Evolutionary conservation across 2,113 vertebrate genomes (phyloP).

Genomic region (Hymenochirus boettgeri): DNA sequence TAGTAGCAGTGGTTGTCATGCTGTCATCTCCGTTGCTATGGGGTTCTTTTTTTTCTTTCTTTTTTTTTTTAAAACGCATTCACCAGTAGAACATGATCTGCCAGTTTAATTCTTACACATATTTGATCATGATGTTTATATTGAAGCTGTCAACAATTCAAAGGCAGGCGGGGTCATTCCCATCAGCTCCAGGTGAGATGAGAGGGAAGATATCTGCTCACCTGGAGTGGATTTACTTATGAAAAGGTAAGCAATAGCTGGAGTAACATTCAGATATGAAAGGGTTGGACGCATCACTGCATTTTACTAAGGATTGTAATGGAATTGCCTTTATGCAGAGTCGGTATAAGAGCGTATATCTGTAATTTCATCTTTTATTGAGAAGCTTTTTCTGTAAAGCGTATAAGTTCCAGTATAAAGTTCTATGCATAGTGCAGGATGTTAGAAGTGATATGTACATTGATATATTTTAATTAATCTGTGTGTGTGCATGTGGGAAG

Average conservation of each 20-base stretch:
- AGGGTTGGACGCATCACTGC: background rate
- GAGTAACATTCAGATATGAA: background rate
- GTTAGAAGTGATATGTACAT: too few species aligned
- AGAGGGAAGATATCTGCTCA: slow-evolving; percentile 23
- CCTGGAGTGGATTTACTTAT: slow-evolving; percentile 21
- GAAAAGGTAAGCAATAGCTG: slow-evolving; percentile 31
- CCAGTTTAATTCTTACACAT: slow-evolving; percentile 39
- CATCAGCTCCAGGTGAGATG: slow-evolving; percentile 31
- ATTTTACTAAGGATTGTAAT: background rate
- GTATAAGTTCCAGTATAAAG: too few species aligned
- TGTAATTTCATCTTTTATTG: background rate
- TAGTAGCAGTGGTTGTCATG: slow-evolving; percentile 41
- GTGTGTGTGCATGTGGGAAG: too few species aligned
- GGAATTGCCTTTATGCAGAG: background rate
- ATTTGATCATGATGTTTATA: slow-evolving; percentile 42
- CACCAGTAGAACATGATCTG: slow-evolving; percentile 38
- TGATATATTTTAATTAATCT: too few species aligned
- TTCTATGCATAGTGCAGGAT: too few species aligned
- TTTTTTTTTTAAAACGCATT: slow-evolving; percentile 16
- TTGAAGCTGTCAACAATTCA: slow-evolving; percentile 29
- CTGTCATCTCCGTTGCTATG: slow-evolving; percentile 43
- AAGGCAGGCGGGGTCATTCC: slow-evolving; percentile 17
- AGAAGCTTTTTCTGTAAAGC: too few species aligned
- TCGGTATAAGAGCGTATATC: background rate
- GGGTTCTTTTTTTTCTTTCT: slow-evolving; percentile 27